Percentiles rank a stretch among this genome's conserved stretches.
These are phyloP conservation scores for Perognathus longimembris DNA, from an alignment of 2,113 vertebrate genomes.

Conservation along the genomic window DNA sequence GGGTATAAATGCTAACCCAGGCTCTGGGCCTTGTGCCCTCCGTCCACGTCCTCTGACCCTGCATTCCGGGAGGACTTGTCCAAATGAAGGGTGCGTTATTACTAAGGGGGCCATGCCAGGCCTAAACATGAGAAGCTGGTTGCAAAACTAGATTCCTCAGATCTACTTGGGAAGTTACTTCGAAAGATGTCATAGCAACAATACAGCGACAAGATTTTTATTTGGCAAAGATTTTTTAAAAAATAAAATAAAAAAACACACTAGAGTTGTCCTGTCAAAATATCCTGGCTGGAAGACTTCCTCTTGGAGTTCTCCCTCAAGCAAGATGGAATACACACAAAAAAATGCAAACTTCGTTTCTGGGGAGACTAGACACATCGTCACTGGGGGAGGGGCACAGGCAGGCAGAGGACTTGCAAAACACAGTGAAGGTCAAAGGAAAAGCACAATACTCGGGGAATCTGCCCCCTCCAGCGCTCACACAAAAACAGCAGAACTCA, in stretches of 20 bases:
- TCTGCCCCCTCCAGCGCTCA: background rate
- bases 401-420: background rate
- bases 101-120: background rate
- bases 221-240: background rate
- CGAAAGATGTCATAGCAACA: background rate
- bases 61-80: background rate
- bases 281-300: conserved; percentile 39
- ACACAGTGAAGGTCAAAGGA: background rate
- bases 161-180: background rate
- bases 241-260: conserved; percentile 38
- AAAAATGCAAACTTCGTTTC: background rate
- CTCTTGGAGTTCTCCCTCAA: conserved; percentile 55
- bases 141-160: background rate
- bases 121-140: background rate
- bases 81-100: background rate
- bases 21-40: background rate
- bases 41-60: background rate
- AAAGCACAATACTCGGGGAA: background rate
- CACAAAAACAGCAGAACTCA: background rate
- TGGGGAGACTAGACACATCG: background rate
- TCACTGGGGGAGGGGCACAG: background rate
- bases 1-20: background rate
- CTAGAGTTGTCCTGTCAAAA: background rate
- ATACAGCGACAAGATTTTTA: background rate
- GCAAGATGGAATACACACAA: background rate